Evolutionary conservation across 2,888 invertebrate genomes (phyloP), one percentile per base, ranked within the genome.

Genomic region (Drosophila aldrichi): DNA sequence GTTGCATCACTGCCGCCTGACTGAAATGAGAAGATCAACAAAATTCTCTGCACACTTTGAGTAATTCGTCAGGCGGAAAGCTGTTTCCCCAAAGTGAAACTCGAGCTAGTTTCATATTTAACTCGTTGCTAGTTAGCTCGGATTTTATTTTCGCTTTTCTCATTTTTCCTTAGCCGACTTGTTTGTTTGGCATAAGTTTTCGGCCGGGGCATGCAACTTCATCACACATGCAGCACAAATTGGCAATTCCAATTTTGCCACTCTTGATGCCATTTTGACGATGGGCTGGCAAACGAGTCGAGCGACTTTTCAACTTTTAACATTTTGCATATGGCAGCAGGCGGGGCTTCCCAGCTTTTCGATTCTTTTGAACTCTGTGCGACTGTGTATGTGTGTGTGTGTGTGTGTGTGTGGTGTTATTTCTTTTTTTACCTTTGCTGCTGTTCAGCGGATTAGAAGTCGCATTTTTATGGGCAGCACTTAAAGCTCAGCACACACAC

Each of bases 201-300:
- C 22, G 36, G 25, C 54, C 48, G 32, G 18, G 41, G 61, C 64
- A 46, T 57, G 70, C 74, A 70, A 52, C 73, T 60, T 55, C 60
- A 61, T 70, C 74, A 54, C 70, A 74, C 70, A 54, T 69, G 60
- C 74, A 74, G 75, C 70, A 71, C 80, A 83, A 88, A 88, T 86
- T 88, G 88, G 81, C 88, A 82, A 88, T 85, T 82, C 82, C 81
- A 81, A 77, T 85, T 81, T 67, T 74, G 79, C 70, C 85, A 85
- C 77, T 85, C 74, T 71, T 66, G 86, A 82, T 88, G 81, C 73
- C 78, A 67, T 88, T 81, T 85, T 88, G 77, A 85, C 85, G 76
- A 84, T 74, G 63, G 70, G 68, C 75, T 72, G 68, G 59, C 79
- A 75, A 75, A 70, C 78, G 74, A 66, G 60, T 74, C 70, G 58